phyloP scores from a whole-genome alignment of 2,888 invertebrate genomes.

The Cephus runcator region DNA sequence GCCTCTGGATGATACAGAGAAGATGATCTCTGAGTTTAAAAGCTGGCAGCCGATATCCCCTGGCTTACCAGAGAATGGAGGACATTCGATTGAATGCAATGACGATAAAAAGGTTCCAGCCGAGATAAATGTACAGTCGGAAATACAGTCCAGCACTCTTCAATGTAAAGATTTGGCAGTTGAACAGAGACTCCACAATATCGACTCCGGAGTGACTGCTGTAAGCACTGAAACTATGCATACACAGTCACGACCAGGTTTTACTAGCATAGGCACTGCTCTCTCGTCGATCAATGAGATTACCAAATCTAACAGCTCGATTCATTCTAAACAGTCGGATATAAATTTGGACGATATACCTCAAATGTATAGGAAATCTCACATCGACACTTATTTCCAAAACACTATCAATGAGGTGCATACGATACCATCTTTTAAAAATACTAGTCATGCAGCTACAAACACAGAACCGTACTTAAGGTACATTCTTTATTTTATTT shows the following conservation, averaged over 20 bases:
- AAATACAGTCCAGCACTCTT: background rate
- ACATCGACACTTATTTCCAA: slow-evolving; percentile 23
- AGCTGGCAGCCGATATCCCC: slow-evolving; percentile 36
- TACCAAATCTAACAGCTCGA: slow-evolving; percentile 12
- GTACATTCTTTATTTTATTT: slow-evolving; percentile 32
- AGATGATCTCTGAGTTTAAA: slow-evolving; percentile 48
- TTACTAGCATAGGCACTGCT: background rate
- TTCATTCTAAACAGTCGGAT: slow-evolving; percentile 19
- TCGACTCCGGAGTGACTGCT: background rate
- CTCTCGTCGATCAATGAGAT: slow-evolving; percentile 17
- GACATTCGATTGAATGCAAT: background rate
- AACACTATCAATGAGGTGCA: slow-evolving; percentile 20
- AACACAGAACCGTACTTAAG: slow-evolving; percentile 42
- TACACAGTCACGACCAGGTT: background rate
- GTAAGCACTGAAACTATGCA: background rate
- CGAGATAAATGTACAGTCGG: background rate
- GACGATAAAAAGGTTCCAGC: background rate
- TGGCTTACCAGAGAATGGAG: background rate
- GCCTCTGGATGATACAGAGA: slow-evolving; percentile 41
- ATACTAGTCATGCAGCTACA: slow-evolving; percentile 29
- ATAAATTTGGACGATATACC: slow-evolving; percentile 14
- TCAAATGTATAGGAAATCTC: slow-evolving; percentile 25
- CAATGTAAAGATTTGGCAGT: background rate
- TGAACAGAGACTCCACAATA: background rate
- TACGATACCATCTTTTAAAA: slow-evolving; percentile 11